Evolutionary conservation across 2,888 invertebrate genomes (phyloP).

Genomic region (Macrophya annulata): DNA sequence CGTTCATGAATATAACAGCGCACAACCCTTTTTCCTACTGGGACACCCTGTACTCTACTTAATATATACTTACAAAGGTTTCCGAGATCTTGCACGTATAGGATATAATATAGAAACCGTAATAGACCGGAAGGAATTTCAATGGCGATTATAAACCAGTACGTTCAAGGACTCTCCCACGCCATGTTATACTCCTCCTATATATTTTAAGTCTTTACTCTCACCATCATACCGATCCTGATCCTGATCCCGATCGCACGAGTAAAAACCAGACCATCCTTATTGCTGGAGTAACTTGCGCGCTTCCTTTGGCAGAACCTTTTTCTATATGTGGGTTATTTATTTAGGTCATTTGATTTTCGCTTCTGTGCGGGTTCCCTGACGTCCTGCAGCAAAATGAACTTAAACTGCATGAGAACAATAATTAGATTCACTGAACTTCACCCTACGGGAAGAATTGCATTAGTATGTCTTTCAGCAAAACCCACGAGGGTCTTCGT

Average conservation of each 20-base stretch:
- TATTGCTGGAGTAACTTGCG: not conserved
- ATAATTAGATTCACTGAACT: not conserved
- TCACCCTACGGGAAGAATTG: constrained; percentile 3
- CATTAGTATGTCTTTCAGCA: constrained; percentile 9
- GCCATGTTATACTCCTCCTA: constrained; percentile 57
- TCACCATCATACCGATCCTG: constrained; percentile 7
- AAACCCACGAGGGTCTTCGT: constrained; percentile 36
- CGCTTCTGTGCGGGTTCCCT: constrained; percentile 26
- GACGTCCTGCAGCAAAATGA: not conserved
- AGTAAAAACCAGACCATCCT: not conserved
- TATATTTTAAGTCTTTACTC: not conserved
- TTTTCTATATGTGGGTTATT: not conserved
- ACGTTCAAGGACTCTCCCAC: constrained; percentile 72
- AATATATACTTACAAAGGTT: constrained; percentile 49
- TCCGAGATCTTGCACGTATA: constrained; percentile 40
- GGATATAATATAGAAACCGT: constrained; percentile 29
- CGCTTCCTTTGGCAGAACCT: not conserved
- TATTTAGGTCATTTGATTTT: constrained; percentile 46
- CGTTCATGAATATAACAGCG: not conserved
- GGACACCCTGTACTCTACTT: constrained; percentile 47
- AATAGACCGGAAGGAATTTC: constrained; percentile 65
- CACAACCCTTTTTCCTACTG: constrained; percentile 32
- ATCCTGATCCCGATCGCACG: not conserved
- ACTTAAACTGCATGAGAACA: constrained; percentile 43
- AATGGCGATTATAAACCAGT: constrained; percentile 61